phyloP scores from a whole-genome alignment of 2,113 vertebrate species.

The Rhineura floridana region DNA sequence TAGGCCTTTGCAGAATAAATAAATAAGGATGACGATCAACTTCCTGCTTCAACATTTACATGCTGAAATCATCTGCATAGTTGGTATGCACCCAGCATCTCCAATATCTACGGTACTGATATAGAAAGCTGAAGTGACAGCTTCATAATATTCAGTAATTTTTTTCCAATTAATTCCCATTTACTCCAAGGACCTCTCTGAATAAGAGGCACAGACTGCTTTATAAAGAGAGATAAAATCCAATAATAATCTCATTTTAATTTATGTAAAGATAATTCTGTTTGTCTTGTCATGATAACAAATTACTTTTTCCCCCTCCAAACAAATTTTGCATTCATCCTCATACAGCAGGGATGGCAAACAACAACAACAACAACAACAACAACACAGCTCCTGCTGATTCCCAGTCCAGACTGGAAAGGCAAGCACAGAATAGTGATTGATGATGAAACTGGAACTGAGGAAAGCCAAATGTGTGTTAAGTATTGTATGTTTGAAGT shows the following conservation, averaged over 20 bases:
- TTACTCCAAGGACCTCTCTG: constrained; percentile 47
- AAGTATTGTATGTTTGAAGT: background rate
- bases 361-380: constrained; percentile 18
- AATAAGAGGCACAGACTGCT: background rate
- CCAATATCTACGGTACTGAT: background rate
- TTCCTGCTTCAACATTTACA: constrained; percentile 14
- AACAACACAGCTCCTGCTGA: constrained; percentile 24
- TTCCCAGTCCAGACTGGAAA: background rate
- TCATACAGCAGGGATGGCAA: constrained; percentile 19
- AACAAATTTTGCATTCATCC: constrained; percentile 36
- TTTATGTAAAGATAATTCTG: constrained; percentile 53
- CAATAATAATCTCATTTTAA: constrained; percentile 56
- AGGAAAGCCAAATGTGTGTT: background rate
- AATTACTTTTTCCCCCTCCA: constrained; percentile 36
- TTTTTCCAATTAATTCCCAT: constrained; percentile 51
- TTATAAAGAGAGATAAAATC: constrained; percentile 53
- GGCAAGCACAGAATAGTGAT: background rate
- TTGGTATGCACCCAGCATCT: constrained; percentile 23
- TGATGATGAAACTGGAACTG: background rate
- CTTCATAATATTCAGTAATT: constrained; percentile 48
- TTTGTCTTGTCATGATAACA: constrained; percentile 45
- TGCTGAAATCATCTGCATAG: constrained; percentile 25
- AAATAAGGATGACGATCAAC: constrained; percentile 18
- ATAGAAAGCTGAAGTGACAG: constrained; percentile 16
- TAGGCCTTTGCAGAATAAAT: background rate